Conservation (phyloP, 2,888 invertebrate species). For the Pollenia labialis region DNA sequence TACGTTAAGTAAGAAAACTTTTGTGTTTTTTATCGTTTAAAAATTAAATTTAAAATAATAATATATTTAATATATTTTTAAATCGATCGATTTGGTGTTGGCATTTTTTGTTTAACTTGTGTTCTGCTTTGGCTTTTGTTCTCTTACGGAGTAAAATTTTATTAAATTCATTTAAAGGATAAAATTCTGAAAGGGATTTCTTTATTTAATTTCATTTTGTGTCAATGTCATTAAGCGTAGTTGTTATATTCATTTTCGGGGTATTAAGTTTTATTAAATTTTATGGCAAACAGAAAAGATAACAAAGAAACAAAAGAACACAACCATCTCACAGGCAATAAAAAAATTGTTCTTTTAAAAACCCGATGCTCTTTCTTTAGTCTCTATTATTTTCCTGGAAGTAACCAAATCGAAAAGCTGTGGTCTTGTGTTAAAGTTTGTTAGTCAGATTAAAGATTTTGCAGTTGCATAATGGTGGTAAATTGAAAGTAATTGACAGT, state of each 20-base stretch:
- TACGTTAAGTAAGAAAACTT: no score
- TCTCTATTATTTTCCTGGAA: not conserved
- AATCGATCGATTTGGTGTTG: not conserved
- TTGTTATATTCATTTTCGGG: no score
- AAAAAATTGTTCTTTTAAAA: conserved; percentile 14
- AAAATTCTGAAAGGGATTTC: conserved; percentile 6
- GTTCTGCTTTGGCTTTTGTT: not conserved
- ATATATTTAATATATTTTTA: no score
- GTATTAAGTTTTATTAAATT: conserved; percentile 47
- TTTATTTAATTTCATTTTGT: conserved; percentile 39
- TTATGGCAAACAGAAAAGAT: conserved; percentile 5
- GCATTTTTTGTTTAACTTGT: conserved; percentile 1
- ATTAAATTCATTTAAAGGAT: conserved; percentile 8
- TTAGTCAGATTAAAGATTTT: conserved; percentile 29
- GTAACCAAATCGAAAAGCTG: not conserved
- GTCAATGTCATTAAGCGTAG: not conserved
- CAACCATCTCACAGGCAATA: not conserved
- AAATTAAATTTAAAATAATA: no score
- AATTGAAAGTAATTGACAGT: conserved; percentile 67
- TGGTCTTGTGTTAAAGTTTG: conserved; percentile 33
- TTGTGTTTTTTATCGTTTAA: no score
- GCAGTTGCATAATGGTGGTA: conserved; percentile 58
- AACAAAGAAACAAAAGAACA: conserved; percentile 4
- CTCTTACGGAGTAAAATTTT: not conserved
- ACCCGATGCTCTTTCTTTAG: not conserved